Conservation (phyloP, 2,797 vertebrate genomes). For the Hybognathus amarus region DNA sequence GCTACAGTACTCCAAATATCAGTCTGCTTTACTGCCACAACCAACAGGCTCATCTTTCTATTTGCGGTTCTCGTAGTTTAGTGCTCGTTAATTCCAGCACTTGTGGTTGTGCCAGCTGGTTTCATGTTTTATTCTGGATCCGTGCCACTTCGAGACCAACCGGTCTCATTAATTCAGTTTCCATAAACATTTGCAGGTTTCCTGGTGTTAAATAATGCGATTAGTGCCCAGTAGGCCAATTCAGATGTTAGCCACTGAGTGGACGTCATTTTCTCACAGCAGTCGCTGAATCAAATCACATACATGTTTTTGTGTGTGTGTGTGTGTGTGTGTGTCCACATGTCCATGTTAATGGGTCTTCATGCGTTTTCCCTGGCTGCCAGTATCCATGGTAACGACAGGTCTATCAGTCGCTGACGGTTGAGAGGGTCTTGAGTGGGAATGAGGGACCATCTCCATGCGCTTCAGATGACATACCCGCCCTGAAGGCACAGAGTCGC, state of each 20-base stretch:
- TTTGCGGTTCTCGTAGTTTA: background rate
- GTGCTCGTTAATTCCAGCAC: conserved; percentile 22
- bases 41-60: conserved; percentile 7
- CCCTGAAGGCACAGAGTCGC: background rate
- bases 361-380: conserved; percentile 70
- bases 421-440: conserved; percentile 76
- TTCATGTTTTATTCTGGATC: conserved; percentile 26
- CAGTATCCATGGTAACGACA: conserved; percentile 81
- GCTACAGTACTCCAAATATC: background rate
- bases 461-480: conserved; percentile 20
- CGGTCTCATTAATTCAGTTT: conserved; percentile 12
- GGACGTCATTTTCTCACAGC: conserved; percentile 30
- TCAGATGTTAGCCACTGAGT: conserved; percentile 4
- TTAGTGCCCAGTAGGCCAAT: conserved; percentile 19
- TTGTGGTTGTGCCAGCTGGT: conserved; percentile 9
- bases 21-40: background rate
- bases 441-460: conserved; percentile 59
- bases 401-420: conserved; percentile 74
- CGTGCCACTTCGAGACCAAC: conserved; percentile 17
- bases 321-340: conserved; percentile 16
- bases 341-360: conserved; percentile 70
- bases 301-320: conserved; percentile 30
- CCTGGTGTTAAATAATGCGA: conserved; percentile 30
- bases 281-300: conserved; percentile 1
- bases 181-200: conserved; percentile 25